Evolutionary conservation across 1,140 invertebrate species (phyloP), one percentile per base, ranked within the genome.

Genomic region (Philopotamus ludificatus): DNA sequence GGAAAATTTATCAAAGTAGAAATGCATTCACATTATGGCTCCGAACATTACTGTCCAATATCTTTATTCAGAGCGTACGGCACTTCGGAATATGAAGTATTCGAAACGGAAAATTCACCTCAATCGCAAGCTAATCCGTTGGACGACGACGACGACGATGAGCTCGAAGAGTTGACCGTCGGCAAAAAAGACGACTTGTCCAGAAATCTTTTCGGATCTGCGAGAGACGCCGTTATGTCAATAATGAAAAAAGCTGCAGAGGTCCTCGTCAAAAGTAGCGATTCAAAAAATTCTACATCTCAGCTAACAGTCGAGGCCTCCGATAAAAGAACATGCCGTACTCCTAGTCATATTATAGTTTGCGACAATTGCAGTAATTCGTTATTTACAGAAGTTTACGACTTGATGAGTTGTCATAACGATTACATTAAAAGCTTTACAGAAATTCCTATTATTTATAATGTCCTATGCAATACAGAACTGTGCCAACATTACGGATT

Each of bases 31-130:
- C 93, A 99, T 77, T 94, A 98, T 74, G 95, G 96, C 9, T 88
- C 88, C 2, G 96, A 99, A 78, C 97, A 99, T 75, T 99, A 94
- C 74, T 99, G 98, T 77, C 97, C 97, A 0, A 84, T 99, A 47
- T 97, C 93, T 3, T 80, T 96, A 12, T 92, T 97, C 77, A 85
- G 92, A 39, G 90, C 94, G 2, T 97, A 92, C 75, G 95, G 95
- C 4, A 94, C 92, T 2, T 93, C 90, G 44, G 93, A 95, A 74
- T 93, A 92, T 74, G 93, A 95, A 76, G 92, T 94, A 8, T 76
- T 92, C 2, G 89, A 92, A 74, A 91, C 88, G 26, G 89, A 91
- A 71, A 89, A 87, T 53, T 83, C 84, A 10, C 80, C 78, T 47
- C 83, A 87, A 62, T 72, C 76, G 3, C 65, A 67, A 21, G 71